A percentile compares a stretch with the other conserved stretches of the same genome.
These are phyloP conservation scores for Columba janthina DNA, from an alignment of 2,113 vertebrate genomes.

Conservation along the genomic window DNA sequence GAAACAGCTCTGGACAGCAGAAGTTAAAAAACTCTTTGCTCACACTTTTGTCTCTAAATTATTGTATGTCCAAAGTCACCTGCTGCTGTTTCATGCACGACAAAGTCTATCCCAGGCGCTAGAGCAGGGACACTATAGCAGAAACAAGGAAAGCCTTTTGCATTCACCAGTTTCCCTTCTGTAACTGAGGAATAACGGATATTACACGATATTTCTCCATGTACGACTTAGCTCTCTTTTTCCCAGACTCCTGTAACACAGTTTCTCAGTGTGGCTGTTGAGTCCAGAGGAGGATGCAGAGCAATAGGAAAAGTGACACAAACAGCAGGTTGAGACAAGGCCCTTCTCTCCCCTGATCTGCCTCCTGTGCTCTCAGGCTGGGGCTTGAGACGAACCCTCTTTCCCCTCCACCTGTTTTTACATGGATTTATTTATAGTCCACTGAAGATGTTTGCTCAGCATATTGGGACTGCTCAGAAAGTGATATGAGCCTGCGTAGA, in stretches of 20 bases:
- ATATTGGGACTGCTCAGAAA: not conserved
- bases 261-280: not conserved
- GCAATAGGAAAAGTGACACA: not conserved
- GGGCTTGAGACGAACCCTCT: not conserved
- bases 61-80: not conserved
- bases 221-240: not conserved
- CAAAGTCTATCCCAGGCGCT: not conserved
- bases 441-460: not conserved
- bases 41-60: not conserved
- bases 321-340: not conserved
- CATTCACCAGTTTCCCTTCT: not conserved
- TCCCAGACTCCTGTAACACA: no score
- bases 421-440: not conserved
- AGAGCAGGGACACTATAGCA: not conserved
- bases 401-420: not conserved
- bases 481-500: not conserved
- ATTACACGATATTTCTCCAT: fast-evolving
- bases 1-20: not conserved
- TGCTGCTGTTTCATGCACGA: not conserved
- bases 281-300: not conserved
- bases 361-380: not conserved
- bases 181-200: not conserved
- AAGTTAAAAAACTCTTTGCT: not conserved
- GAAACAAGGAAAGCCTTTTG: not conserved
- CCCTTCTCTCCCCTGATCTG: not conserved